These are phyloP conservation scores for Aythya fuligula DNA, from an alignment of 2,797 vertebrate genomes.

Conservation along the genomic window DNA sequence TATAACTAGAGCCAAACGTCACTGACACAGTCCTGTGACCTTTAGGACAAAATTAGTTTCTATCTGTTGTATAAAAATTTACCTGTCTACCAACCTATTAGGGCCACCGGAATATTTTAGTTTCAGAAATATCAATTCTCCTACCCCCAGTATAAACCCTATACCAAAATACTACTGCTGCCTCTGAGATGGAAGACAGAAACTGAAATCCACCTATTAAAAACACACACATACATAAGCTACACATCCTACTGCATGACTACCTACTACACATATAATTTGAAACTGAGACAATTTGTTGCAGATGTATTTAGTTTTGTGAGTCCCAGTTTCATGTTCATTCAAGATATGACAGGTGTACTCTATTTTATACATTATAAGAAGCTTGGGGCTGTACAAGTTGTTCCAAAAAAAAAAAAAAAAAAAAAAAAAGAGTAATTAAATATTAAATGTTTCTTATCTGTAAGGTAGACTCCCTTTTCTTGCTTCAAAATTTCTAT, in stretches of 20 bases:
- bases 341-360: constrained; percentile 62
- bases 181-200: not conserved
- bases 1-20: not conserved
- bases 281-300: constrained; percentile 42
- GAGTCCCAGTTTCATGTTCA: constrained; percentile 56
- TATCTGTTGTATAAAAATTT: not conserved
- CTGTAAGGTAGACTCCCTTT: constrained; percentile 61
- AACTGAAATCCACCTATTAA: constrained; percentile 8
- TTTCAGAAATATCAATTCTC: not conserved
- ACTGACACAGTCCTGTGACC: not conserved
- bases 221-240: not conserved
- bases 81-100: not conserved
- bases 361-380: constrained; percentile 40
- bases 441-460: constrained; percentile 76
- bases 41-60: not conserved
- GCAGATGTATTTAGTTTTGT: constrained; percentile 67
- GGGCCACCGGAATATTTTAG: not conserved
- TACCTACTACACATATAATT: not conserved
- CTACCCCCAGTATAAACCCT: not conserved
- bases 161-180: not conserved
- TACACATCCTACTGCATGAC: not conserved
- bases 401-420: constrained; percentile 47
- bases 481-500: constrained; percentile 68
- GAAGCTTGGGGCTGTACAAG: constrained; percentile 19
- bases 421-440: constrained; percentile 21